These are phyloP conservation scores for Ictalurus furcatus DNA, from an alignment of 2,113 vertebrate species.

Conservation along the genomic window DNA sequence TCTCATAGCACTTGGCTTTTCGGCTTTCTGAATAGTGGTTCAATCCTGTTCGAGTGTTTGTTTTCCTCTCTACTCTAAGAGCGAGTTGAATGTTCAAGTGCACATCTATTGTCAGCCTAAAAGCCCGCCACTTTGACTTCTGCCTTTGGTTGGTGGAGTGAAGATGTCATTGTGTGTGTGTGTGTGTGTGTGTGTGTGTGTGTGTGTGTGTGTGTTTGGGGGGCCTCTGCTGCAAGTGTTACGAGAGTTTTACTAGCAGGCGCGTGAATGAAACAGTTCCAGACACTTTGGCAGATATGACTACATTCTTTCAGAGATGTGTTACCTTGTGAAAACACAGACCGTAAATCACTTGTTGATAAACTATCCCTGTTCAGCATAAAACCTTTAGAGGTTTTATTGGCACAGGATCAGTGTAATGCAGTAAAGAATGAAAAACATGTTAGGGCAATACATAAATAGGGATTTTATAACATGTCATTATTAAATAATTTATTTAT, in stretches of 20 bases:
- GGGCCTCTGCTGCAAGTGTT: slow-evolving; percentile 32
- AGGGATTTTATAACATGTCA: neutral
- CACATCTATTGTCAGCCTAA: slow-evolving; percentile 50
- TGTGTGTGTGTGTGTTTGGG: slow-evolving; percentile 44
- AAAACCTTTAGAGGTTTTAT: slow-evolving; percentile 1
- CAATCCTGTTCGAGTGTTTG: slow-evolving; percentile 56
- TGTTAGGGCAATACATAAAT: neutral
- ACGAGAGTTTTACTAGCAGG: slow-evolving; percentile 48
- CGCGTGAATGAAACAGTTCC: slow-evolving; percentile 68
- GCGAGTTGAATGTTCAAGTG: slow-evolving; percentile 46
- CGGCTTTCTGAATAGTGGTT: slow-evolving; percentile 43
- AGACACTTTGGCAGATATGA: slow-evolving; percentile 63
- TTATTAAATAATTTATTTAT: slow-evolving; percentile 8
- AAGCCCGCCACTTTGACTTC: slow-evolving; percentile 51
- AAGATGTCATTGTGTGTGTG: slow-evolving; percentile 67
- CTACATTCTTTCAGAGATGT: slow-evolving; percentile 31
- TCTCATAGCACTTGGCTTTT: neutral
- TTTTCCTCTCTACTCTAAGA: slow-evolving; percentile 50
- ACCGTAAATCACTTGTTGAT: slow-evolving; percentile 26
- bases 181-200: slow-evolving; percentile 60
- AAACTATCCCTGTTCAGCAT: slow-evolving; percentile 13
- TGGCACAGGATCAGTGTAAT: slow-evolving; percentile 51
- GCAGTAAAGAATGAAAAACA: slow-evolving; percentile 56
- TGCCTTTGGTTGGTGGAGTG: slow-evolving; percentile 61
- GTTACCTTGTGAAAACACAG: slow-evolving; percentile 31